Evolutionary conservation across 2,797 vertebrate species (phyloP), one percentile per base, ranked within the genome.

Genomic region (Melanotaenia nigrans): DNA sequence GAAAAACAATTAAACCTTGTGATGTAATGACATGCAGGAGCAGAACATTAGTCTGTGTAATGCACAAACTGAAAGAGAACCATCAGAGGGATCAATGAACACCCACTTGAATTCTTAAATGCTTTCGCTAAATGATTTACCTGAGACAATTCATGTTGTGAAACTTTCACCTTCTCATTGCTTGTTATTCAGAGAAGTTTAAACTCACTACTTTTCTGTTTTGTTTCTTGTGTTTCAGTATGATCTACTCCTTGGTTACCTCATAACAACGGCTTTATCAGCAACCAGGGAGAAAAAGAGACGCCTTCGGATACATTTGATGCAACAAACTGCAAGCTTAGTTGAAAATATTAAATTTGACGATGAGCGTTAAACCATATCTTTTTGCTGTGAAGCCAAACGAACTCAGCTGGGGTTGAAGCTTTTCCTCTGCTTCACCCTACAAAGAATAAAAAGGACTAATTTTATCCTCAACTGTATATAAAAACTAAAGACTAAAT

Each of bases 161-260:
- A 72, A 9, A 65, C 69, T 68, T 56, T 60, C 16, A 47, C 28
- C 40, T 40, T 47, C 67, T 22, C 4, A 47, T 56, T 55, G 40
- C 51, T 45, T 32, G 75, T 51, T 36, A 72, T 25, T 76, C 32
- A 62, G n/a, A 59, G 38, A 45, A 3, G 10, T 58, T 51, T 84
- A 9, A 10, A 68, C 61, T 84, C 53, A 77, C 63, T 68, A 74
- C 56, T 16, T 72, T 4, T 68, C 76, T 77, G 45, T 22, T 73
- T 68, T 89, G 67, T 38, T 73, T 90, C 71, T 89, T 93, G 79
- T 93, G 74, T 95, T 94, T 65, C 94, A 99, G 97, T 96, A 96
- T 98, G 97, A 96, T 98, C 95, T 98, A 97, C 95, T 96, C 96
- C 79, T 93, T 99, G 94, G 96, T 99, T 94, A 98, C 95, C 92